Conservation (phyloP, 37 sponge, comb jelly and placozoan species). For the Bolinopsis microptera region DNA sequence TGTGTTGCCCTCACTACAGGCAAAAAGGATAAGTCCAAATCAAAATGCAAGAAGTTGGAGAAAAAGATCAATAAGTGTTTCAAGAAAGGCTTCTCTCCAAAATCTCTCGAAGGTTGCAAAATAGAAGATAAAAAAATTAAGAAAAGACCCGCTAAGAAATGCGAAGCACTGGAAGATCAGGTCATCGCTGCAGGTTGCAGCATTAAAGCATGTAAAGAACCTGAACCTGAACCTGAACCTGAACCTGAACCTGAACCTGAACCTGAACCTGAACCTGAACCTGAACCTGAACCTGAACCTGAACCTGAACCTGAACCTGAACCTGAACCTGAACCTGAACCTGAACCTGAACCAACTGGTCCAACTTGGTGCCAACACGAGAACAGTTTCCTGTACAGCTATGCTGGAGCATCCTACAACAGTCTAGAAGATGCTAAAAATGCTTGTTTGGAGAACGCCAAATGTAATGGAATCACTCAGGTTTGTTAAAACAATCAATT, state of each 20-base stretch:
- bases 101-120: not conserved
- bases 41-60: not conserved
- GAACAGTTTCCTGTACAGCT: not conserved
- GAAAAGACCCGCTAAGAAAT: not conserved
- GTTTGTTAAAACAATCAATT: no score
- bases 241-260: conserved; percentile 40
- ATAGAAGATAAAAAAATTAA: not conserved
- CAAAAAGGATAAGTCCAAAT: not conserved
- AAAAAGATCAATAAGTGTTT: not conserved
- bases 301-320: no score
- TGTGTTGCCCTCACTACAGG: not conserved
- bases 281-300: conserved; percentile 41
- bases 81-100: not conserved
- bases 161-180: not conserved
- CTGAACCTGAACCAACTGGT: no score
- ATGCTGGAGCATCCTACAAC: not conserved
- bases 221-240: conserved; percentile 46
- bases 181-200: not conserved
- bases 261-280: conserved; percentile 30
- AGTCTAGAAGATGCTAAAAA: not conserved
- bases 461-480: not conserved
- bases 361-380: not conserved
- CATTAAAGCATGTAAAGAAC: not conserved
- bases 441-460: not conserved
- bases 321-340: no score